phyloP scores from a whole-genome alignment of 2,797 vertebrate species.

The Brachyalestes nurse region DNA sequence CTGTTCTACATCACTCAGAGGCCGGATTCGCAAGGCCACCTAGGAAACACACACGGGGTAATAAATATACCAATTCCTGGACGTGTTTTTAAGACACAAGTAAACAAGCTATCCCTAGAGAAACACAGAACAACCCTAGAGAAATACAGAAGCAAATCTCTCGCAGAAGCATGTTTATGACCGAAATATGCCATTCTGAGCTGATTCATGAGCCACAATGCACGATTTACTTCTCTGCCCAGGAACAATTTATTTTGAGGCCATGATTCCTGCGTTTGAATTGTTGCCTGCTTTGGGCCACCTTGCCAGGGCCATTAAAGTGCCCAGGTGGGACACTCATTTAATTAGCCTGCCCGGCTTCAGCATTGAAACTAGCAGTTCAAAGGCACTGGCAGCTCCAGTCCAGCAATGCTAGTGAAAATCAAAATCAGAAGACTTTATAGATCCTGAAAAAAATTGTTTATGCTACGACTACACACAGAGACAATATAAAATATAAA shows the following conservation, averaged over 20 bases:
- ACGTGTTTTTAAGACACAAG: too few species aligned
- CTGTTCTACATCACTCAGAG: conserved; percentile 85
- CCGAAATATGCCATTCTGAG: background rate
- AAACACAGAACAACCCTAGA: too few species aligned
- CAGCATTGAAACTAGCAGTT: conserved; percentile 4
- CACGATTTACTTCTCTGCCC: background rate
- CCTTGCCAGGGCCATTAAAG: background rate
- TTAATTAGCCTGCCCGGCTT: background rate
- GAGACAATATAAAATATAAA: too few species aligned
- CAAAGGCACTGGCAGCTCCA: conserved; percentile 17
- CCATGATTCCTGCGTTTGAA: background rate
- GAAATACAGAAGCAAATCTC: background rate
- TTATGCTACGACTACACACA: too few species aligned
- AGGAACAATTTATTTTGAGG: background rate
- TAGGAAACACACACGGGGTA: conserved; percentile 58
- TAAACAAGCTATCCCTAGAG: too few species aligned
- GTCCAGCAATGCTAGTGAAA: conserved; percentile 36
- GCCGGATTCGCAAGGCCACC: conserved; percentile 91
- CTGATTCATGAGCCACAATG: background rate
- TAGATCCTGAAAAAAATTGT: too few species aligned
- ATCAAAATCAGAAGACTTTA: too few species aligned
- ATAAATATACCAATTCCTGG: background rate
- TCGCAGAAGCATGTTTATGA: background rate
- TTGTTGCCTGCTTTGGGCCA: background rate
- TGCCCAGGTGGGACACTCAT: background rate